These are phyloP conservation scores for Haliclona indistincta DNA, from an alignment of 37 sponge, comb jelly and placozoan genomes.

Conservation along the genomic window DNA sequence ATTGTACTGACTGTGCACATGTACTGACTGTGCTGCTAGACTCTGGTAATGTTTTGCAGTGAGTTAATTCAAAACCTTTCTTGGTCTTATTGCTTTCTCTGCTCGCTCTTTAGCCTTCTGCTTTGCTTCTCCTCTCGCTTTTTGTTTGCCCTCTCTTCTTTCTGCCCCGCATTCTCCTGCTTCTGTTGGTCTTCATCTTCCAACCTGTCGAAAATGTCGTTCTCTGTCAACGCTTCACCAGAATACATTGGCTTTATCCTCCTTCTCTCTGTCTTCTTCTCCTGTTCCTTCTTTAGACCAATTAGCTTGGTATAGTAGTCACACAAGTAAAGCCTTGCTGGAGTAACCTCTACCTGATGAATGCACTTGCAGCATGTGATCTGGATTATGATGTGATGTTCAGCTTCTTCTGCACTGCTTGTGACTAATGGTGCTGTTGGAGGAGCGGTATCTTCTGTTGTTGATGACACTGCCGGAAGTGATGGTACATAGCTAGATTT, in stretches of 20 bases:
- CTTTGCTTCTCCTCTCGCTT: no score
- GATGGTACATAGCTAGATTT: constrained; percentile 7
- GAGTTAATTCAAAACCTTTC: not conserved
- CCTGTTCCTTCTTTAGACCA: constrained; percentile 12
- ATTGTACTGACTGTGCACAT: not conserved
- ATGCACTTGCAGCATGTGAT: not conserved
- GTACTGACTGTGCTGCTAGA: not conserved
- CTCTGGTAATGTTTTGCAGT: not conserved
- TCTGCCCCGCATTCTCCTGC: not conserved
- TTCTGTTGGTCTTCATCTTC: constrained; percentile 10
- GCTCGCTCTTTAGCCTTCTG: no score
- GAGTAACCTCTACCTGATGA: constrained; percentile 4
- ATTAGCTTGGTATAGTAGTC: constrained; percentile 31
- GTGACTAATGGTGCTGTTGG: not conserved
- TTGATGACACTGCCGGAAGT: not conserved
- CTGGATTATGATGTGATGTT: not conserved
- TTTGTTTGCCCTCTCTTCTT: not conserved
- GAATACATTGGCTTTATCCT: constrained; percentile 20
- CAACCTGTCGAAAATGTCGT: constrained; percentile 26
- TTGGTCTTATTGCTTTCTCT: no score
- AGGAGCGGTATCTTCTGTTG: constrained; percentile 1
- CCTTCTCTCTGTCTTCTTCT: not conserved
- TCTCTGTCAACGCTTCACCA: constrained; percentile 52
- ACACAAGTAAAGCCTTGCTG: constrained; percentile 22
- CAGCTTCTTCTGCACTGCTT: not conserved